A percentile compares a stretch with the other conserved stretches of the same genome.
Evolutionary conservation across 2,113 vertebrate species (phyloP).

Genomic region (Bothrops jararaca): DNA sequence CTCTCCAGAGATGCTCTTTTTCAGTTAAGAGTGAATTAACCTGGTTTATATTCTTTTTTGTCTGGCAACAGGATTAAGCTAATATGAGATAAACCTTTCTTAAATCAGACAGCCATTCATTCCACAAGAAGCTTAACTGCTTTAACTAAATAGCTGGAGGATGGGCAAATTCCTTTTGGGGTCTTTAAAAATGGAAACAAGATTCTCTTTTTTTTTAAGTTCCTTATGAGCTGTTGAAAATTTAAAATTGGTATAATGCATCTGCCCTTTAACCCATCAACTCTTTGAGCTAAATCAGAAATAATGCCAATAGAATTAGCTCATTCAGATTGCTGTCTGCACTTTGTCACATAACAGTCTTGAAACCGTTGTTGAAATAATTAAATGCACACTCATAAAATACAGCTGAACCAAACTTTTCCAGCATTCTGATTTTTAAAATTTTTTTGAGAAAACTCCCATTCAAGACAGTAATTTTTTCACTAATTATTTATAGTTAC

Average conservation of each 20-base stretch:
- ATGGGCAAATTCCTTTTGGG: background rate
- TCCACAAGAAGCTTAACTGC: slow-evolving; percentile 18
- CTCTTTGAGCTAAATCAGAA: background rate
- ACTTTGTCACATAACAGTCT: background rate
- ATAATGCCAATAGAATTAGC: background rate
- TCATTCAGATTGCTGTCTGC: background rate
- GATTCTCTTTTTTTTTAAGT: background rate
- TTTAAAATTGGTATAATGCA: background rate
- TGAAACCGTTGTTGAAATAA: background rate
- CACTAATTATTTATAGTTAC: background rate
- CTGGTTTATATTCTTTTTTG: background rate
- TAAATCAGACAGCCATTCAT: slow-evolving; percentile 13
- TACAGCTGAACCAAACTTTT: background rate
- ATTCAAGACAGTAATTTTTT: background rate
- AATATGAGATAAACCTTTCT: slow-evolving; percentile 28
- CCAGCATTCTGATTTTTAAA: background rate
- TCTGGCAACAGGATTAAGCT: slow-evolving; percentile 22
- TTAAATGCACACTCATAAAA: background rate
- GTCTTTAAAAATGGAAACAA: background rate
- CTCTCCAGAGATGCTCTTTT: slow-evolving; percentile 11
- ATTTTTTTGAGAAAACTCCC: background rate
- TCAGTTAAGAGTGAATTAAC: slow-evolving; percentile 31
- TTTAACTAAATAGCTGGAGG: slow-evolving; percentile 11
- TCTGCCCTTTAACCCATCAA: background rate
- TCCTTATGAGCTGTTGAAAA: background rate